Conservation (phyloP, 2,113 vertebrate species). For the Mustelus asterias region DNA sequence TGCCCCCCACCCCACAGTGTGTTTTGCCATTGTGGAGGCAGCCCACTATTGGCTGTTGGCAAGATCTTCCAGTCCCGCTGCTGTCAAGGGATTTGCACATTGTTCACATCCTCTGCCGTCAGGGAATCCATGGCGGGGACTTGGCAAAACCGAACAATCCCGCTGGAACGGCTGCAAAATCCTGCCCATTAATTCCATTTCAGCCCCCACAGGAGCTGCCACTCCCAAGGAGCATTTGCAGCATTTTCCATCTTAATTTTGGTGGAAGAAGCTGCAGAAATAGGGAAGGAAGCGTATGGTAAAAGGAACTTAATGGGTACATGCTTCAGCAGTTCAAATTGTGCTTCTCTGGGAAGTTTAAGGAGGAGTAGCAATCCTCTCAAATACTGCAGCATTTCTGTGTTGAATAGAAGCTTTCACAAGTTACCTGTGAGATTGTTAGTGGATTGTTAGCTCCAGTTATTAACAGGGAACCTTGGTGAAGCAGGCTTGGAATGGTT, state of each 20-base stretch:
- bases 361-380: background rate
- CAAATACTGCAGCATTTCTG: background rate
- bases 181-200: background rate
- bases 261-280: background rate
- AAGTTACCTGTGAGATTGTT: background rate
- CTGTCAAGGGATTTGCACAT: too few species aligned
- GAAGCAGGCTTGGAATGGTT: background rate
- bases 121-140: too few species aligned
- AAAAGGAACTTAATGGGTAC: background rate
- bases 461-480: background rate
- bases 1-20: too few species aligned
- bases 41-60: too few species aligned
- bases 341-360: background rate
- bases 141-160: too few species aligned
- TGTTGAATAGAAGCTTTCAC: too few species aligned
- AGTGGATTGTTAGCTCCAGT: background rate
- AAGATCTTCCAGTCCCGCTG: too few species aligned
- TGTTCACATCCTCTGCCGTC: too few species aligned
- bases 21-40: too few species aligned
- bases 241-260: background rate
- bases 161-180: too few species aligned
- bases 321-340: background rate
- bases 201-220: background rate
- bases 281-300: background rate
- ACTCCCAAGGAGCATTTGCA: background rate